Base-by-base conservation (phyloP, 2,888 invertebrate genomes). In the Nowickia ferox region DNA sequence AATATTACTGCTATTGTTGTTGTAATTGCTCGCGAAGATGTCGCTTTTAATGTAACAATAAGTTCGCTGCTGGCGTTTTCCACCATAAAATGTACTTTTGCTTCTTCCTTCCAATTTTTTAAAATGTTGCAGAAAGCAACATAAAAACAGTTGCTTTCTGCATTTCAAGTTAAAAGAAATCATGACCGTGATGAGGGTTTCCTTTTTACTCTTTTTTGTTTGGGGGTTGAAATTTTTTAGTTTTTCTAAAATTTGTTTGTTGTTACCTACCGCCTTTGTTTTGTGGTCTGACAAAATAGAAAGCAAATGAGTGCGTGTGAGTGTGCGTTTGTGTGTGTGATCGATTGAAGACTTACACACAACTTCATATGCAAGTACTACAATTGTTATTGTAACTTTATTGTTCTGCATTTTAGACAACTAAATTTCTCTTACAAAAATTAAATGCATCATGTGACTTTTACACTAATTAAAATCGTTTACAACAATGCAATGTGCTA, bases 361-460 rank as follows among this genome's bases (percentile, higher is more conserved):
- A 48, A 17, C 3, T 17, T 22, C 17, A 42, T 19, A 30, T 30
- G 30, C 30, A 30, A 30, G 1, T 48, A 13, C 9, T 17, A 53
- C 61, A 42, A 11, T 44, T 53, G 15, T 17, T 44, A 53, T 59
- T 72, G 51, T 42, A 59, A 74, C 10, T 74, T 80, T 66, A 66
- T 66, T 80, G 65, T 72, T 65, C 11, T 55, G 46, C 46, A 44
- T 55, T 79, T 71, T 40, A 19, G 19, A 10, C 8, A 15, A 65
- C 15, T 57, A 55, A 55, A 71, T 66, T 38, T 77, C 38, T 76
- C 17, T 66, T 61, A 17, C 22, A 40, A 53, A 72, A 46, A 44
- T 59, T 15, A 69, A 69, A 76, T 82, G 69, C 82, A 82, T 85
- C 81, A 78, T 85, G 72, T 82, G 72, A 82, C 81, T 85, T 85